These are phyloP conservation scores for Hirtodrosophila histrioides DNA, from an alignment of 2,888 invertebrate species.

Conservation along the genomic window DNA sequence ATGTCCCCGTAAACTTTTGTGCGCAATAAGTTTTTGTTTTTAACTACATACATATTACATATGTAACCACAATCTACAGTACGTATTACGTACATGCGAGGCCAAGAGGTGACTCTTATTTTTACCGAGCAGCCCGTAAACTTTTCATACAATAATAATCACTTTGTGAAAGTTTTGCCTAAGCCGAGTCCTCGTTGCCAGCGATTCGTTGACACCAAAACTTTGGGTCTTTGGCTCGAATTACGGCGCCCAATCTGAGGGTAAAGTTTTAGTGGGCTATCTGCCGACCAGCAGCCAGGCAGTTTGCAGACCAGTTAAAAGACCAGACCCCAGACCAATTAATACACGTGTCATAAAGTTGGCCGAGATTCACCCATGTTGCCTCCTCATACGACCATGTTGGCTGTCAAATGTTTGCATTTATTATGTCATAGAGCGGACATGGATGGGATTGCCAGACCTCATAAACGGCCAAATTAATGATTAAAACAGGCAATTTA, in stretches of 20 bases:
- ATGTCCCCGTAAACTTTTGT: constrained; percentile 33
- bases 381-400: neutral
- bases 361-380: constrained; percentile 41
- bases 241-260: constrained; percentile 48
- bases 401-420: constrained; percentile 49
- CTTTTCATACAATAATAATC: constrained; percentile 77
- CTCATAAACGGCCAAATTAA: constrained; percentile 57
- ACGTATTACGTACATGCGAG: constrained; percentile 1
- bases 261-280: constrained; percentile 61
- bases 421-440: constrained; percentile 56
- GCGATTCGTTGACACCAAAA: constrained; percentile 72
- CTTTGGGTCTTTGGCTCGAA: constrained; percentile 49
- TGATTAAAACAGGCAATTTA: constrained; percentile 54
- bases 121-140: constrained; percentile 54
- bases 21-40: constrained; percentile 49
- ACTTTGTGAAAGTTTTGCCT: constrained; percentile 73
- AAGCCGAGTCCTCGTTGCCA: constrained; percentile 76
- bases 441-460: constrained; percentile 29
- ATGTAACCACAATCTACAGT: constrained; percentile 41
- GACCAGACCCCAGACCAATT: constrained; percentile 50
- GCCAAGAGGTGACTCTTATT: constrained; percentile 26
- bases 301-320: constrained; percentile 36
- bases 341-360: constrained; percentile 55
- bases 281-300: constrained; percentile 48
- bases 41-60: constrained; percentile 37